Conservation (phyloP, 2,797 vertebrate genomes). For the Sylvilagus floridanus region DNA sequence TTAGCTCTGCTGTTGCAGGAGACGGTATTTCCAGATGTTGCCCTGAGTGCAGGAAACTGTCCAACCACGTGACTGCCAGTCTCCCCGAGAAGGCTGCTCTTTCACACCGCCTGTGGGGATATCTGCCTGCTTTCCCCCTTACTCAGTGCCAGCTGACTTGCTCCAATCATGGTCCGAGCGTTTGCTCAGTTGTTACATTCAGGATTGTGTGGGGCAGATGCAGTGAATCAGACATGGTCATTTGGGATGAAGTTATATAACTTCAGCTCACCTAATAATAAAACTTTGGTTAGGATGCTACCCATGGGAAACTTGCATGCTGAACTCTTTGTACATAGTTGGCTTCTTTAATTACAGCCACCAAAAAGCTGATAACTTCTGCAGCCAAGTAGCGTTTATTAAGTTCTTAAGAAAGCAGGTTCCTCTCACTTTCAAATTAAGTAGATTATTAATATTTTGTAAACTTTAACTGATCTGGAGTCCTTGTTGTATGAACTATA, state of each 20-base stretch:
- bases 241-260: background rate
- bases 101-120: background rate
- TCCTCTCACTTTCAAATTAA: conserved; percentile 47
- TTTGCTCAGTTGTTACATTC: background rate
- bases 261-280: background rate
- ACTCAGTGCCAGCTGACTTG: background rate
- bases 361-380: conserved; percentile 4
- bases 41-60: background rate
- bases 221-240: background rate
- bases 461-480: conserved; percentile 12
- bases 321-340: background rate
- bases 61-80: background rate
- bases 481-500: conserved; percentile 11
- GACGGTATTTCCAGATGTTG: background rate
- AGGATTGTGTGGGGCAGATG: background rate
- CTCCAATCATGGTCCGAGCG: background rate
- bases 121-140: background rate
- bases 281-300: background rate
- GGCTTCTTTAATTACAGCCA: background rate
- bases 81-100: background rate
- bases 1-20: background rate
- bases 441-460: background rate
- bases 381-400: background rate
- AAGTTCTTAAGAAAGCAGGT: background rate
- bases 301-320: background rate